Conservation (phyloP, 1,140 invertebrate genomes). For the Thaumetopoea pityocampa region DNA sequence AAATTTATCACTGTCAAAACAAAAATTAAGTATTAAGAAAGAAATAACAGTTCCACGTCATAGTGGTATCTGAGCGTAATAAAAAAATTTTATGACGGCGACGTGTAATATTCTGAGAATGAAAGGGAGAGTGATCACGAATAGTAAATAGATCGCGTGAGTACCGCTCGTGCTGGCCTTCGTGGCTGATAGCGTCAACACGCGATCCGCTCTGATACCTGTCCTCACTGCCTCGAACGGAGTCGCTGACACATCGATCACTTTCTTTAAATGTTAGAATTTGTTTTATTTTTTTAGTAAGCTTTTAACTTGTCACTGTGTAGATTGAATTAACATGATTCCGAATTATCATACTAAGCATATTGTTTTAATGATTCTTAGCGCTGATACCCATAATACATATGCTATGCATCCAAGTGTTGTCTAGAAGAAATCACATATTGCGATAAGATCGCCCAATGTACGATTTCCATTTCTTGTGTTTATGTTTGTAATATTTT, state of each 20-base stretch:
- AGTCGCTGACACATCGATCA: constrained; percentile 12
- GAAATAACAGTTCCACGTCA: constrained; percentile 4
- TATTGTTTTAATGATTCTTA: too few relatives aligned
- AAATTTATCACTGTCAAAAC: too few relatives aligned
- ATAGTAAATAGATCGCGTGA: constrained; percentile 4
- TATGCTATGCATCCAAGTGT: too few relatives aligned
- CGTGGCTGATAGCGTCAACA: constrained; percentile 17
- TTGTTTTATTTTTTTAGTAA: too few relatives aligned
- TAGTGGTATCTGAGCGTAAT: constrained; percentile 3
- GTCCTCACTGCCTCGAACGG: constrained; percentile 1
- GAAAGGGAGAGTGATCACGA: constrained; percentile 4
- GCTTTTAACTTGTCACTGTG: too few relatives aligned
- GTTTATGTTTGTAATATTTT: too few relatives aligned
- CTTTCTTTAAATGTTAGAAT: constrained; percentile 18
- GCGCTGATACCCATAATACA: too few relatives aligned
- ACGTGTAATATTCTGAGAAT: not conserved
- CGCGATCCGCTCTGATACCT: constrained; percentile 17
- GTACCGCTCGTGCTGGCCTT: constrained; percentile 6
- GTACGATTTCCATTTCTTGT: too few relatives aligned
- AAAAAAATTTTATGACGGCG: constrained; percentile 9
- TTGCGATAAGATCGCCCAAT: too few relatives aligned
- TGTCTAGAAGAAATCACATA: too few relatives aligned
- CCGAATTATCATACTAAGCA: too few relatives aligned
- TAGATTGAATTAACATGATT: too few relatives aligned
- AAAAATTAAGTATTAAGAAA: constrained; percentile 3